Percentiles rank a stretch among this genome's conserved stretches.
These are phyloP conservation scores for Diacarnus erythraeanus DNA, from an alignment of 37 sponge, comb jelly and placozoan species.

Conservation along the genomic window DNA sequence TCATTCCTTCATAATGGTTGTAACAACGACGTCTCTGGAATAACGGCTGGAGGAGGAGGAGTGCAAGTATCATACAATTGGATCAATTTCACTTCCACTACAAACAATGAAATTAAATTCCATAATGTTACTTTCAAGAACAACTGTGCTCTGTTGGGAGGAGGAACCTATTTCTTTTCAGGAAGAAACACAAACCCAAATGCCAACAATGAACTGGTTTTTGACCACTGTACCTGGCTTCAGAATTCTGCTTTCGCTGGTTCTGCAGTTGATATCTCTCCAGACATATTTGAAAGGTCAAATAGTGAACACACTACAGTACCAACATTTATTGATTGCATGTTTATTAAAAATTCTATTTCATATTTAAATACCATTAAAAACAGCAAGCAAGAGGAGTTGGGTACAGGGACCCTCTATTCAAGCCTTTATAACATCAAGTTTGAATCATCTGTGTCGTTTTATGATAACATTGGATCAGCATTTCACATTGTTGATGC, in stretches of 20 bases:
- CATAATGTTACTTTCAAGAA: neutral
- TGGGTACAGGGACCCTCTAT: slow-evolving; percentile 2
- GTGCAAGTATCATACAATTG: neutral
- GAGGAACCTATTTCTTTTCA: neutral
- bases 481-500: neutral
- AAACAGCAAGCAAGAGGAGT: neutral
- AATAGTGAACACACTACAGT: neutral
- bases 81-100: too few relatives aligned
- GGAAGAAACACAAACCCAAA: neutral
- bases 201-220: neutral
- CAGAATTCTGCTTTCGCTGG: slow-evolving; percentile 1
- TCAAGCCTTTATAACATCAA: slow-evolving; percentile 17
- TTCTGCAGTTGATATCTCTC: slow-evolving; percentile 1
- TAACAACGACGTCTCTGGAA: neutral
- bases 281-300: neutral
- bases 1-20: slow-evolving; percentile 9
- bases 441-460: neutral
- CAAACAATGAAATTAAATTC: neutral
- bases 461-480: neutral
- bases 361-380: neutral
- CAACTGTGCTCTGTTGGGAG: neutral
- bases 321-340: slow-evolving; percentile 4
- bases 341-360: neutral
- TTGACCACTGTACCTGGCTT: slow-evolving; percentile 1
- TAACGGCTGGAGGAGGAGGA: neutral